A percentile compares a stretch with the other conserved stretches of the same genome.
Conservation (phyloP, 2,797 vertebrate species). For the Bradypodion ventrale region DNA sequence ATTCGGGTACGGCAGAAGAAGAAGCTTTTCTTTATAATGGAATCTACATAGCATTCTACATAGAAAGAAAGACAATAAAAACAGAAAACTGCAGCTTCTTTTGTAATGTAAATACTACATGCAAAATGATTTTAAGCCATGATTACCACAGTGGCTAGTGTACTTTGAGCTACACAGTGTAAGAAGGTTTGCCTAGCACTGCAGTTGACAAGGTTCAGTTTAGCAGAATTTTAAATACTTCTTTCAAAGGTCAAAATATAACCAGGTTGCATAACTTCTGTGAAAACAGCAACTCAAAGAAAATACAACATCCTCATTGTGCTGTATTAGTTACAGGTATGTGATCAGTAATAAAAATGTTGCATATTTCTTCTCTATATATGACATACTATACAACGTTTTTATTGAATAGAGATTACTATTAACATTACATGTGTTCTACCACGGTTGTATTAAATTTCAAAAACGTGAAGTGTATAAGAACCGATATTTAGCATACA, state of each 20-base stretch:
- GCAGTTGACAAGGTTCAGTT: not conserved
- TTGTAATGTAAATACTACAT: not conserved
- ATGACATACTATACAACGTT: no score
- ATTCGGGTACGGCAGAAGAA: no score
- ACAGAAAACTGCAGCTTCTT: not conserved
- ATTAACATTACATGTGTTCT: not conserved
- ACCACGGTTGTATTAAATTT: not conserved
- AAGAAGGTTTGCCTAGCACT: slow-evolving; percentile 9
- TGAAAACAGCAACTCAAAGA: slow-evolving; percentile 38
- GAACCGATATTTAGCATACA: not conserved
- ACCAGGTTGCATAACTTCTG: slow-evolving; percentile 1
- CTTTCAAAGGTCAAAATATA: slow-evolving; percentile 37
- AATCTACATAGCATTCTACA: not conserved
- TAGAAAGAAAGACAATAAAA: not conserved
- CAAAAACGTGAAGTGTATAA: not conserved
- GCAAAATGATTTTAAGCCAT: not conserved
- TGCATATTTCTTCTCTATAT: not conserved
- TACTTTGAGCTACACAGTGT: not conserved
- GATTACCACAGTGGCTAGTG: not conserved
- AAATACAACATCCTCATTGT: not conserved
- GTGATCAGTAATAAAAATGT: not conserved
- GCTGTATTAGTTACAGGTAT: not conserved
- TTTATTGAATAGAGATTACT: not conserved
- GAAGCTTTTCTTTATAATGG: not conserved
- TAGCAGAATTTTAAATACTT: slow-evolving; percentile 24